Evolutionary conservation across 1,140 invertebrate species (phyloP), one percentile per base, ranked within the genome.

Genomic region (Zophobas atratus): DNA sequence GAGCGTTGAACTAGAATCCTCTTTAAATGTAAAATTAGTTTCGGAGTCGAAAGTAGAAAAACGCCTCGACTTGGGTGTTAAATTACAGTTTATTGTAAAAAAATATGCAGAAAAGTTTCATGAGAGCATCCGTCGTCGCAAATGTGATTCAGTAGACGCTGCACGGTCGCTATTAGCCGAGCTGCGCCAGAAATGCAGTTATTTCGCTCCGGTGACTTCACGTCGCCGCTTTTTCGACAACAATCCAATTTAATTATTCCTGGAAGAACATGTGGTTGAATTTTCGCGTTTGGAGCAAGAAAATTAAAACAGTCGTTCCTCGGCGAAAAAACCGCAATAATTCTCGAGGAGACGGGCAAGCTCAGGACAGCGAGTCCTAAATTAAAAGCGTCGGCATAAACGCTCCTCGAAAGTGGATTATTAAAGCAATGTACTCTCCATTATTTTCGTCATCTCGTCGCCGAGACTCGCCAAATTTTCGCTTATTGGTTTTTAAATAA

Each of bases 181-280:
- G 60, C 60, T 67, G n/a, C 60, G 60, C 60, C 43, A 67, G 60
- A 67, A 67, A 67, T 67, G 60, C 60, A 67, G 60, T 67, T 67
- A 67, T 67, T 67, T 67, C 60, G 60, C 60, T 67, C 60, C 43
- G 39, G 36, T 67, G 60, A 67, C n/a, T 67, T 67, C 60, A 67
- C 60, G 60, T 67, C 60, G 60, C 38, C 43, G 60, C 38, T 67
- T 67, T 67, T 67, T 67, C 60, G 60, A 41, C 60, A 67, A 67
- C 60, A 67, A 67, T 67, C 60, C 60, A 67, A 67, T 67, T 67
- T 67, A 67, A 67, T 67, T 67, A 67, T 67, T 67, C 39, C 60
- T 67, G 60, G 38, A 67, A 67, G 60, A 67, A 67, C 60, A 67
- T 67, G 60, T 67, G 60, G 38, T 48, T 43, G 35, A 67, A 67